Evolutionary conservation across 1,140 invertebrate species (phyloP).

Genomic region (Pinna nobilis): DNA sequence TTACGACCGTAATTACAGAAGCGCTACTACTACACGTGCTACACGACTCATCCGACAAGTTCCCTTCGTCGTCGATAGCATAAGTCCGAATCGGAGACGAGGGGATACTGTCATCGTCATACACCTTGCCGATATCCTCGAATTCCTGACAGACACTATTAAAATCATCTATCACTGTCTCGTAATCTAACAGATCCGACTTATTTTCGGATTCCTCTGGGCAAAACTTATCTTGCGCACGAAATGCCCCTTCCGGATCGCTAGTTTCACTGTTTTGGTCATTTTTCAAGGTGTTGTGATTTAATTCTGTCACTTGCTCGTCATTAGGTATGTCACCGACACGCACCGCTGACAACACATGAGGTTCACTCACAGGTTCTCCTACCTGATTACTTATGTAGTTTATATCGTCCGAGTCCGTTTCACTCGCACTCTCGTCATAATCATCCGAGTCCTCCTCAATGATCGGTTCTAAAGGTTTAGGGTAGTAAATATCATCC

Average conservation of each 20-base stretch:
- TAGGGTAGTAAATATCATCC: slow-evolving; percentile 51
- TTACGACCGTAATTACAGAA: slow-evolving; percentile 38
- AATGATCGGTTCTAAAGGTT: slow-evolving; percentile 62
- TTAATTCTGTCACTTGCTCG: no score
- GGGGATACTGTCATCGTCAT: slow-evolving; percentile 17
- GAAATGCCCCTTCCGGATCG: no score
- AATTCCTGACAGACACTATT: neutral
- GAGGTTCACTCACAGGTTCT: neutral
- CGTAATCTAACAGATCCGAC: neutral
- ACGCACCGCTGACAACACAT: no score
- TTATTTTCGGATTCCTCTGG: neutral
- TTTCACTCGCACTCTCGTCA: slow-evolving; percentile 34
- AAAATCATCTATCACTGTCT: neutral
- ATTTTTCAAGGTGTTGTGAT: no score
- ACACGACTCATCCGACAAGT: slow-evolving; percentile 43
- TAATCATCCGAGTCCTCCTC: slow-evolving; percentile 65
- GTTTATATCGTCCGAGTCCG: neutral
- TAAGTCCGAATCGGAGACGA: slow-evolving; percentile 38
- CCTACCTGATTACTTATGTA: neutral
- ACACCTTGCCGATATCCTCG: neutral
- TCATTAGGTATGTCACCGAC: no score
- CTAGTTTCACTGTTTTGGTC: no score
- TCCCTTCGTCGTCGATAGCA: slow-evolving; percentile 39
- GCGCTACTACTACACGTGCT: slow-evolving; percentile 27
- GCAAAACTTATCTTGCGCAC: no score